phyloP scores from a whole-genome alignment of 2,888 invertebrate species.

The Pterostichus madidus region DNA sequence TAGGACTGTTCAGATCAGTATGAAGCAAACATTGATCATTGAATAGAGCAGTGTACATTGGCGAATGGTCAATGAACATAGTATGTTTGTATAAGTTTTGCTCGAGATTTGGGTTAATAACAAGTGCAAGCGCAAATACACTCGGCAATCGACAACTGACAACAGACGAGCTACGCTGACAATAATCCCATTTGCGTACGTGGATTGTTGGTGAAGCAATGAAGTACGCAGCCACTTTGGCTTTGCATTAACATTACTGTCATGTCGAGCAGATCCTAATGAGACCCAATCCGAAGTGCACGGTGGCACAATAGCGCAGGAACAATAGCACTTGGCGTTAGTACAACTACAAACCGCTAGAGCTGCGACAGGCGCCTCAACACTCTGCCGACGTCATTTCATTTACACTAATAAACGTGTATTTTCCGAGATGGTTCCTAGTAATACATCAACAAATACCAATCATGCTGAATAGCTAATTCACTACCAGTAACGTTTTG shows the following conservation, averaged over 20 bases:
- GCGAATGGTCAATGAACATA: neutral
- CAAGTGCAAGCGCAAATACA: constrained; percentile 18
- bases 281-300: constrained; percentile 53
- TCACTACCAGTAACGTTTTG: too few species aligned
- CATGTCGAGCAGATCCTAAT: constrained; percentile 56
- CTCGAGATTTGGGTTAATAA: constrained; percentile 31
- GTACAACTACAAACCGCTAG: too few species aligned
- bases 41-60: too few species aligned
- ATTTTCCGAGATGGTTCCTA: too few species aligned
- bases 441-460: too few species aligned
- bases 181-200: constrained; percentile 44
- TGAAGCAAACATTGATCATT: too few species aligned
- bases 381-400: too few species aligned
- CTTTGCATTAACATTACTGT: constrained; percentile 61
- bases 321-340: constrained; percentile 35
- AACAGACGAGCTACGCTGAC: neutral
- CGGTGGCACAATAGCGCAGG: constrained; percentile 43
- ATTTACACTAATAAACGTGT: too few species aligned
- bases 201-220: constrained; percentile 53
- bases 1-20: too few species aligned
- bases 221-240: constrained; percentile 61
- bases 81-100: constrained; percentile 7
- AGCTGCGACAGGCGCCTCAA: too few species aligned
- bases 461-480: too few species aligned
- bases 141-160: neutral